These are phyloP conservation scores for Eristalis arbustorum DNA, from an alignment of 2,888 invertebrate genomes.

Conservation along the genomic window DNA sequence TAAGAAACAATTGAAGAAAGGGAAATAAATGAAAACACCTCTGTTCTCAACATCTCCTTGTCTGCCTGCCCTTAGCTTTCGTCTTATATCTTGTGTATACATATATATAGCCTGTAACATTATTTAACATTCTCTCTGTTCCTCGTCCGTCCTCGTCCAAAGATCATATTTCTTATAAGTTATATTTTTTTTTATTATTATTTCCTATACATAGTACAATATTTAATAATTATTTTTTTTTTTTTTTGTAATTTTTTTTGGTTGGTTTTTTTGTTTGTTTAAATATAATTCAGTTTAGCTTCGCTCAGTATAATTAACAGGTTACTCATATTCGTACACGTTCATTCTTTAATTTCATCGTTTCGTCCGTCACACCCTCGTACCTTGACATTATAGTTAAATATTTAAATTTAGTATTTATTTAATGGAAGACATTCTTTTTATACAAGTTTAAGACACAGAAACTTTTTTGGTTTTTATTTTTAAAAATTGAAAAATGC, in stretches of 20 bases:
- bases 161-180: slow-evolving; percentile 40
- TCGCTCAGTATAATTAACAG: slow-evolving; percentile 68
- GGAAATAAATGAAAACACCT: slow-evolving; percentile 22
- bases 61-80: slow-evolving; percentile 18
- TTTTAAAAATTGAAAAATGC: slow-evolving; percentile 67
- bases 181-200: slow-evolving; percentile 22
- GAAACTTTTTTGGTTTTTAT: slow-evolving; percentile 78
- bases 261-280: slow-evolving; percentile 15
- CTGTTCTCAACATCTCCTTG: slow-evolving; percentile 4
- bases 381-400: slow-evolving; percentile 43
- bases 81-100: slow-evolving; percentile 37
- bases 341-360: slow-evolving; percentile 12
- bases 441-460: slow-evolving; percentile 81
- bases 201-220: slow-evolving; percentile 67
- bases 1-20: not conserved
- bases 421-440: slow-evolving; percentile 80
- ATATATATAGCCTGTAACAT: slow-evolving; percentile 48
- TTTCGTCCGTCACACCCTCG: not conserved
- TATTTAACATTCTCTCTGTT: slow-evolving; percentile 44
- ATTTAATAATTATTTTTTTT: slow-evolving; percentile 56
- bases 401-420: slow-evolving; percentile 75
- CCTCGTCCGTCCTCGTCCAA: not conserved
- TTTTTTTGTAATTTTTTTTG: not conserved
- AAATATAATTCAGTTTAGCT: slow-evolving; percentile 61
- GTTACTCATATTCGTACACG: not conserved